Conservation (phyloP, 2,888 invertebrate species). For the Gortyna flavago region DNA sequence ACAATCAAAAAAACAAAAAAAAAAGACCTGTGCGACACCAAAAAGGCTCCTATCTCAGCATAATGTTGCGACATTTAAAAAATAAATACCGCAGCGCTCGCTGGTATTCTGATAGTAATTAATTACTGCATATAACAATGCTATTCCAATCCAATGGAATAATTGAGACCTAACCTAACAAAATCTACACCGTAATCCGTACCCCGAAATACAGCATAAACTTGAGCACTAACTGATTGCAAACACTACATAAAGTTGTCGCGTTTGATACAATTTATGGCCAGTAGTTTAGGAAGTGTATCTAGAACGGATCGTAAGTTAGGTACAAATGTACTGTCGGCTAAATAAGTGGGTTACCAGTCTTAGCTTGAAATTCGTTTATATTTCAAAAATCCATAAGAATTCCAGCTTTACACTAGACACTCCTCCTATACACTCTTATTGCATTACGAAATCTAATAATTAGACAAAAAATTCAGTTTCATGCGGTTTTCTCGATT, state of each 20-base stretch:
- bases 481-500: background rate
- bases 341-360: slow-evolving; percentile 1
- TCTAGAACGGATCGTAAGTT: slow-evolving; percentile 55
- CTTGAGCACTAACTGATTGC: slow-evolving; percentile 54
- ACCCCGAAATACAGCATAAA: slow-evolving; percentile 25
- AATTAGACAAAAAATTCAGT: too few relatives aligned
- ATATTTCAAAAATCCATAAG: background rate
- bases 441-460: background rate
- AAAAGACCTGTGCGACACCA: too few relatives aligned
- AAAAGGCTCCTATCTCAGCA: too few relatives aligned
- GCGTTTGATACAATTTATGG: slow-evolving; percentile 55
- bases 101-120: too few relatives aligned
- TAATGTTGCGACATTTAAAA: too few relatives aligned
- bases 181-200: slow-evolving; percentile 16
- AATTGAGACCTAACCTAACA: background rate
- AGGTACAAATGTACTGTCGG: slow-evolving; percentile 36
- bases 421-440: background rate
- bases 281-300: slow-evolving; percentile 62
- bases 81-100: too few relatives aligned
- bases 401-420: background rate
- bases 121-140: background rate
- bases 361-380: background rate
- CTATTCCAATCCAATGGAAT: background rate
- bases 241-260: slow-evolving; percentile 60
- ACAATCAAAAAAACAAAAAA: too few relatives aligned